Conservation (phyloP, 2,888 invertebrate species). For the Caenorhabditis afra region DNA sequence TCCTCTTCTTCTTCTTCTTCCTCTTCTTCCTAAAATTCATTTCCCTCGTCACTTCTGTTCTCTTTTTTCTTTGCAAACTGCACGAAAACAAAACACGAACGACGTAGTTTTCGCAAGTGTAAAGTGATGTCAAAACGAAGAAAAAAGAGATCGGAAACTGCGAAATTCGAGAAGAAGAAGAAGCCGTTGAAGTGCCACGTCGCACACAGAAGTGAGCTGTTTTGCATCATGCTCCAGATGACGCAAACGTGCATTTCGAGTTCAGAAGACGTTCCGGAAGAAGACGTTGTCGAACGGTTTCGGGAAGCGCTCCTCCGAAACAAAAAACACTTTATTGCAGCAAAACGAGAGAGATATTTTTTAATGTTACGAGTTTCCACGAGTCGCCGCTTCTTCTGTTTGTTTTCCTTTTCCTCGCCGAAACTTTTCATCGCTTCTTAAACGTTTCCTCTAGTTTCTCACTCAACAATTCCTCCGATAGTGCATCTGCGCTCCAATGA, state of each 20-base stretch:
- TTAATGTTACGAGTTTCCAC: too few relatives aligned
- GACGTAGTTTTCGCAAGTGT: constrained; percentile 20
- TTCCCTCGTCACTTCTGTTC: background rate
- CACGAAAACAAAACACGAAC: constrained; percentile 3
- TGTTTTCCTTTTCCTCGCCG: too few relatives aligned
- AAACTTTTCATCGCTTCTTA: too few relatives aligned
- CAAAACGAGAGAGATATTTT: too few relatives aligned
- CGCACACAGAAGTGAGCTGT: background rate
- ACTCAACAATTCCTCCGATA: too few relatives aligned
- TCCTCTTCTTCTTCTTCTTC: too few relatives aligned
- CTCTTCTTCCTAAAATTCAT: background rate
- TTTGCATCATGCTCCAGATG: constrained; percentile 4
- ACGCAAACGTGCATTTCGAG: background rate
- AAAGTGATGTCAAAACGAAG: constrained; percentile 10
- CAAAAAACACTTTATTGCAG: too few relatives aligned
- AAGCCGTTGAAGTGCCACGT: background rate
- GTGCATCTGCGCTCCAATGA: too few relatives aligned
- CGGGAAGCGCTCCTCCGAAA: too few relatives aligned
- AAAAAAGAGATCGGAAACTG: background rate
- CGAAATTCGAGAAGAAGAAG: constrained; percentile 19
- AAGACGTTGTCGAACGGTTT: background rate
- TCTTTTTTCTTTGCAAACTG: constrained; percentile 15
- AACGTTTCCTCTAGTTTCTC: too few relatives aligned
- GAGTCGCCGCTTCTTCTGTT: too few relatives aligned
- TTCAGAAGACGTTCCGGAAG: background rate